Base-by-base conservation (phyloP, 2,888 invertebrate species). In the Elmis aenea region DNA sequence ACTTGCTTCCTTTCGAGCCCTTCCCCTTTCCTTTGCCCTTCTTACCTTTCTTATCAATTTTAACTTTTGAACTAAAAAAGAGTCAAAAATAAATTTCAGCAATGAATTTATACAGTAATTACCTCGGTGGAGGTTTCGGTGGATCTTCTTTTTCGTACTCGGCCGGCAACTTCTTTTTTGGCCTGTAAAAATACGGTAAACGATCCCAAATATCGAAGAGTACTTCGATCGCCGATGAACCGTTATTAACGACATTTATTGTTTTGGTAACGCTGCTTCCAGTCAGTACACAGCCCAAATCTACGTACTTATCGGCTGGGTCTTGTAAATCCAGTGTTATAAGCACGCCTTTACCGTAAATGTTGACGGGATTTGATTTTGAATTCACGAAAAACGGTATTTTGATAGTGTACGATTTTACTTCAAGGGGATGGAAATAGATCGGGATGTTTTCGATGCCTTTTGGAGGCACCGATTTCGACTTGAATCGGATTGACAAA, bases 221-320 rank as follows among this genome's bases (percentile, higher is more conserved):
- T 1, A 76, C 69, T n/a, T 71, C 68, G n/a, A 79, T 68, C 2
- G 71, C 53, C 22, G 73, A 71, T 50, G 71, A 69, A 36, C 75
- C 74, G 36, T 73, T 70, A 51, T 81, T 81, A 52, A 75, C 65
- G n/a, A 80, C 73, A 42, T 71, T 69, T 30, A 81, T 70, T 33
- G 69, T 69, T 32, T 72, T 73, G 9, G 69, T 62, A 9, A 70
- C 67, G 21, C 64, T 69, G 40, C 74, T 70, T 1, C 76, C 76
- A 1, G 77, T 65, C 11, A 54, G 30, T 1, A 62, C 51, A 2
- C 54, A 37, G 2, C 70, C 70, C 13, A 73, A 57, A 48, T 70
- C 58, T 15, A 72, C 46, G 11, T 61, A 57, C 47, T 65, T 67
- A 36, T 73, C 65, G 3, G 50, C 50, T 2, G 59, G 49, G 39